phyloP scores from a whole-genome alignment of 2,888 invertebrate species.

The Beris chalybata region DNA sequence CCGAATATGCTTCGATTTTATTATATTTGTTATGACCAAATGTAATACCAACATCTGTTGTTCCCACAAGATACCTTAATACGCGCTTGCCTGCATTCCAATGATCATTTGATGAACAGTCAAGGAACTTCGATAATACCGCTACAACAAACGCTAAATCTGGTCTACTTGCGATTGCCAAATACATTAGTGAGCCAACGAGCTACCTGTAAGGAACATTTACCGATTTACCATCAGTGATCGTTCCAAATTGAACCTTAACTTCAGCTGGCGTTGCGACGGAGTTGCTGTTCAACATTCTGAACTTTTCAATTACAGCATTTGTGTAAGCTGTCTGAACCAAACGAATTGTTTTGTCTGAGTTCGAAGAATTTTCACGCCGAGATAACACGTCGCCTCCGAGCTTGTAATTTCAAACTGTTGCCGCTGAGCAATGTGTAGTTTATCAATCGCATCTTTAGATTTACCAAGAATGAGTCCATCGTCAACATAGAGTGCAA shows the following conservation, averaged over 20 bases:
- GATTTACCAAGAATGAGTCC: neutral
- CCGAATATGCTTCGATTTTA: neutral
- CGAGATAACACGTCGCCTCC: constrained; percentile 30
- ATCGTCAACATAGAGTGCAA: constrained; percentile 10
- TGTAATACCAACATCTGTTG: no score
- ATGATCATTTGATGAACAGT: neutral
- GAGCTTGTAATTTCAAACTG: constrained; percentile 37
- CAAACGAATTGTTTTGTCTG: neutral
- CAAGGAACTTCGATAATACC: neutral
- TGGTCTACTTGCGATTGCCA: neutral
- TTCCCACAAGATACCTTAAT: neutral
- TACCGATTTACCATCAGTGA: no score
- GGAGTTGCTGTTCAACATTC: no score
- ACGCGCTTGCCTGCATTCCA: constrained; percentile 1
- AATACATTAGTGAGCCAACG: neutral
- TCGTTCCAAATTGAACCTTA: no score
- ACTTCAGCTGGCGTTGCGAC: no score
- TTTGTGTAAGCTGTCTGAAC: neutral
- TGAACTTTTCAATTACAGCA: no score
- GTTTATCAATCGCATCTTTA: neutral
- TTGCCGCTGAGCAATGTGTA: neutral
- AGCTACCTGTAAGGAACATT: neutral
- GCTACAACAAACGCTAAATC: neutral
- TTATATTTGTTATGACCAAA: no score
- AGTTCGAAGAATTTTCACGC: constrained; percentile 18